These are phyloP conservation scores for Tetragonisca angustula DNA, from an alignment of 2,888 invertebrate genomes.

Conservation along the genomic window DNA sequence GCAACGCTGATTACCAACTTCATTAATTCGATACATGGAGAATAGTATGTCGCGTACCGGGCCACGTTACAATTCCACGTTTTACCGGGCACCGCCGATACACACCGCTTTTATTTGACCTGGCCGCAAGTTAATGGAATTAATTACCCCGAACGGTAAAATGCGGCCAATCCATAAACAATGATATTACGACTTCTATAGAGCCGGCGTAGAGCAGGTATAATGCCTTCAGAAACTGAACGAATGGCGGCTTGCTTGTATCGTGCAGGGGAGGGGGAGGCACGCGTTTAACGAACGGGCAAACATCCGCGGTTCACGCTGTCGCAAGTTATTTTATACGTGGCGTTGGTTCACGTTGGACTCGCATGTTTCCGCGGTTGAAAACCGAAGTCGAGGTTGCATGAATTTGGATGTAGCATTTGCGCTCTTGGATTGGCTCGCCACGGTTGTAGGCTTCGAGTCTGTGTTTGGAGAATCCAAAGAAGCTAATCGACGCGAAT, in stretches of 20 bases:
- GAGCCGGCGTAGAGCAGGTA: neutral
- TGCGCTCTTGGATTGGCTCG: no score
- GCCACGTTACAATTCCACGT: slow-evolving; percentile 53
- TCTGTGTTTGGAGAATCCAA: no score
- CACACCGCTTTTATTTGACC: slow-evolving; percentile 53
- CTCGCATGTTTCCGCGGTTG: no score
- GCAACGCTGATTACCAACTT: slow-evolving; percentile 65
- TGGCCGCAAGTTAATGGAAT: slow-evolving; percentile 61
- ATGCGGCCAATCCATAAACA: slow-evolving; percentile 52
- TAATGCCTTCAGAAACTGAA: slow-evolving; percentile 4
- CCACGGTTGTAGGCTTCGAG: no score
- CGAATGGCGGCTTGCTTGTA: slow-evolving; percentile 7
- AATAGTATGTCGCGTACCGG: slow-evolving; percentile 29
- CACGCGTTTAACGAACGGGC: no score
- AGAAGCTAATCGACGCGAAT: no score
- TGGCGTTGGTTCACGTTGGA: no score
- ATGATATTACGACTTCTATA: slow-evolving; percentile 40
- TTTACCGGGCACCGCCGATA: slow-evolving; percentile 20
- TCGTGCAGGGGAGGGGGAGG: neutral
- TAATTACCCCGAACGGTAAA: slow-evolving; percentile 60
- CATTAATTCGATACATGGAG: slow-evolving; percentile 64
- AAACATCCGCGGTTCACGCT: no score
- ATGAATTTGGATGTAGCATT: no score
- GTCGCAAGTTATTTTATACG: no score
- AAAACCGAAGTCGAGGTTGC: no score